Evolutionary conservation across 2,888 invertebrate species (phyloP), one percentile per base, ranked within the genome.

Genomic region (Callinectes sapidus): DNA sequence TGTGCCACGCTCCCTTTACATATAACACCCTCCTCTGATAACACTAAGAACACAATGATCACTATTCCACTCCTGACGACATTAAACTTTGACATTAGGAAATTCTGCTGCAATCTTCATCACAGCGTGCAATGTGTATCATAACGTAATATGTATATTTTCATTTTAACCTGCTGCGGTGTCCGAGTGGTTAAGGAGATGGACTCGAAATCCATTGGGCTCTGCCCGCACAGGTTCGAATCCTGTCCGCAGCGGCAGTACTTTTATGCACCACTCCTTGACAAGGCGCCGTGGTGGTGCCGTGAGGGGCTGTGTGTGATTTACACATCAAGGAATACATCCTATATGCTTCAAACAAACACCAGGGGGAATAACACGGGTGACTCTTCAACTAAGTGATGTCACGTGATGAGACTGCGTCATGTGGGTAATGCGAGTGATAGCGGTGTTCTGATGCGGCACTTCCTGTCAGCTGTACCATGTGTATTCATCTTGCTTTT

Each of bases 111-210:
- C 61, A 61, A 5, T 61, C 61, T 23, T 10, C 18, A 61, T 61
- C 18, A 2, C 18, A 14, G 16, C 10, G 55, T 55, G 23, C 23
- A 61, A 61, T 55, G 55, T 18, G 55, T 55, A 55, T 14, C 14
- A 2, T 23, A 18, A 48, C 10, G 10, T 10, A 6, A 48, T 48
- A 6, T 48, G 48, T 48, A 48, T 48, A 8, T 8, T 6, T 61
- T 23, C 23, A 18, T 1, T 61, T 2, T 23, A 3, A 61, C 5
- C 18, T 23, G 94, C 94, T 94, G 94, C 92, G 94, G 93, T 94
- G 94, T 94, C 94, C 94, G 94, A 94, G 94, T 94, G 94, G 94
- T 94, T 94, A 94, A 94, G 94, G 94, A 94, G 94, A 93, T 94
- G 93, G 94, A 94, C 94, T 94, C 89, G 94, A 94, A 94, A 94